Evolutionary conservation across 2,888 invertebrate genomes (phyloP), one percentile per base, ranked within the genome.

Genomic region (Volucella inanis): DNA sequence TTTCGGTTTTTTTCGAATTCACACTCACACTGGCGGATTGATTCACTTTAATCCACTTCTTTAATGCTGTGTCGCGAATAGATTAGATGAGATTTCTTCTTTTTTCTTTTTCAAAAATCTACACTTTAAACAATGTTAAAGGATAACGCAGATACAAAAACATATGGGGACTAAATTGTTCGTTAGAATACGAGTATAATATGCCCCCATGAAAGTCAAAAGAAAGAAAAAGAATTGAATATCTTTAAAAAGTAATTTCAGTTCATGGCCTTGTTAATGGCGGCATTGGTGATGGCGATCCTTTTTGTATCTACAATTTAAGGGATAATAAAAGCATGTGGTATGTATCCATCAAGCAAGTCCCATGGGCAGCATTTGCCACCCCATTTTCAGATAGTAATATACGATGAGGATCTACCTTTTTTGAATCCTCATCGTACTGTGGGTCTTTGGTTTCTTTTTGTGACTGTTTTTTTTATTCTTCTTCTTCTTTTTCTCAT

Each of bases 291-390:
- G 71, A 49, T 85, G 85, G 85, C 85, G 80, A 85, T 85, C 85
- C 85, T 85, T 85, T 85, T 68, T 59, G 43, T 72, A 59, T 76
- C 49, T 81, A 68, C 67, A 67, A 81, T 81, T 85, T 85, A 81
- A 81, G 67, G 85, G 89, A 89, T 90, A 90, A 90, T 90, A 90
- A 90, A 90, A 90, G 88, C 90, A 89, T 90, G 90, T 89, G 90
- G 90, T 89, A 88, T 90, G 91, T 91, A 91, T 91, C 90, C 90
- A 89, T 91, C 91, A 90, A 89, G 90, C 88, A 89, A 90, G 91
- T 91, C 90, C 90, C 90, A 88, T 90, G 91, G 91, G 90, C 90
- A 89, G 90, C 91, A 91, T 91, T 91, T 90, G 89, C 91, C 90
- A 91, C 90, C 90, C 90, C 90, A 91, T 91, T 91, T 89, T 87